These are phyloP conservation scores for Eupithecia pulchellata DNA, from an alignment of 2,888 invertebrate genomes.

Conservation along the genomic window DNA sequence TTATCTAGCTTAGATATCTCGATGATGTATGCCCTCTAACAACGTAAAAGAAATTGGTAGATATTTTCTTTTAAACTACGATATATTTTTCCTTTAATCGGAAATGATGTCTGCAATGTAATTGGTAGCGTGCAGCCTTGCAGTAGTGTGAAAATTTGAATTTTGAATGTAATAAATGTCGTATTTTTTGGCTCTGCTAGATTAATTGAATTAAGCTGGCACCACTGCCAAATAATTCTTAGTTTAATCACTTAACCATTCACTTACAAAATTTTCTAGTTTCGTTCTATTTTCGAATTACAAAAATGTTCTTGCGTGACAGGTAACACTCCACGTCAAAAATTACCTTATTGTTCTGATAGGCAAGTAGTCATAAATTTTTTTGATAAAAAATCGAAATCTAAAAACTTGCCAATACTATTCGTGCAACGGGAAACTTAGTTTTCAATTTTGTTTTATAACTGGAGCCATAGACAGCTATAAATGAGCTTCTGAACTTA, in stretches of 20 bases:
- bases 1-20: constrained; percentile 81
- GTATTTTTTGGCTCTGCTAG: constrained; percentile 25
- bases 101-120: constrained; percentile 64
- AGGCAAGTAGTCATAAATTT: neutral
- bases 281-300: neutral
- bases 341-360: neutral
- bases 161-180: constrained; percentile 38
- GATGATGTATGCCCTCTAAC: constrained; percentile 72
- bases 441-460: constrained; percentile 78
- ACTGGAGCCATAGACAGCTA: constrained; percentile 80
- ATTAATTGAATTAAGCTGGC: constrained; percentile 36
- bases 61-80: constrained; percentile 43
- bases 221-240: constrained; percentile 25
- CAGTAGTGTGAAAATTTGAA: constrained; percentile 48
- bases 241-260: constrained; percentile 15
- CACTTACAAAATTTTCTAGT: neutral
- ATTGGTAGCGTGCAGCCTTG: constrained; percentile 56
- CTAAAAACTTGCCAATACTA: constrained; percentile 58
- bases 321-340: neutral
- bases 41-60: constrained; percentile 68
- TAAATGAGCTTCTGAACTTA: constrained; percentile 82
- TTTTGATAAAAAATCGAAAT: constrained; percentile 39
- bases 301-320: neutral
- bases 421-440: constrained; percentile 68
- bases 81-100: constrained; percentile 63